Conservation (phyloP, 2,113 vertebrate genomes). For the Ceyx margarethae region DNA sequence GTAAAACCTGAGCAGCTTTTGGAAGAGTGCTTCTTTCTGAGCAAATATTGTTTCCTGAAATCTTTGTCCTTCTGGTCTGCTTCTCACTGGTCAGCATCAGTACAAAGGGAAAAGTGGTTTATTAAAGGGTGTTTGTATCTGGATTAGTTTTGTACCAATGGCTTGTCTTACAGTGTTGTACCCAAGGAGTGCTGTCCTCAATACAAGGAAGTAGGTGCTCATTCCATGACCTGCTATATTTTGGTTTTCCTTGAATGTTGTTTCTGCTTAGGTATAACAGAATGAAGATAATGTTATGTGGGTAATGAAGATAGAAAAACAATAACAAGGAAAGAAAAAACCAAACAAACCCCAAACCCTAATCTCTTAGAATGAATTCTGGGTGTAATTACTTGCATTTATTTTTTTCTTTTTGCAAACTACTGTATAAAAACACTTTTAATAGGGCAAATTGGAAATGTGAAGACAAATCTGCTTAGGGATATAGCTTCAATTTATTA, state of each 20-base stretch:
- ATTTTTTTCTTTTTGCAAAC: slow-evolving; percentile 67
- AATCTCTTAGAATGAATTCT: slow-evolving; percentile 68
- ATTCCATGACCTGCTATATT: neutral
- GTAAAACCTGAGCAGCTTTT: neutral
- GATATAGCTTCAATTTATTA: slow-evolving; percentile 79
- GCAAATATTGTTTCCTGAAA: slow-evolving; percentile 34
- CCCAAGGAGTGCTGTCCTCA: neutral
- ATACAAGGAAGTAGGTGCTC: neutral
- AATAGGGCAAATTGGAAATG: slow-evolving; percentile 79
- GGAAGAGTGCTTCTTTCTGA: neutral
- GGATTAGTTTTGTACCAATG: neutral
- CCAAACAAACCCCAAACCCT: no score
- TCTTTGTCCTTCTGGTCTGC: neutral
- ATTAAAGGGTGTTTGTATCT: neutral
- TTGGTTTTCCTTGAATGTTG: neutral
- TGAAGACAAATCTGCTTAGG: slow-evolving; percentile 78
- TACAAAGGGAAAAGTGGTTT: neutral
- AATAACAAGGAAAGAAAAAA: slow-evolving; percentile 1
- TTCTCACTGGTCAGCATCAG: neutral
- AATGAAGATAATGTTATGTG: no score
- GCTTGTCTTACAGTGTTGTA: neutral
- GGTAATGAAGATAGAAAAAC: slow-evolving; percentile 74
- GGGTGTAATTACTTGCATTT: slow-evolving; percentile 74
- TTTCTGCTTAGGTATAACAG: slow-evolving; percentile 66
- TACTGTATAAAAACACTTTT: slow-evolving; percentile 77